Evolutionary conservation across 2,888 invertebrate species (phyloP).

Genomic region (Folsomia candida): DNA sequence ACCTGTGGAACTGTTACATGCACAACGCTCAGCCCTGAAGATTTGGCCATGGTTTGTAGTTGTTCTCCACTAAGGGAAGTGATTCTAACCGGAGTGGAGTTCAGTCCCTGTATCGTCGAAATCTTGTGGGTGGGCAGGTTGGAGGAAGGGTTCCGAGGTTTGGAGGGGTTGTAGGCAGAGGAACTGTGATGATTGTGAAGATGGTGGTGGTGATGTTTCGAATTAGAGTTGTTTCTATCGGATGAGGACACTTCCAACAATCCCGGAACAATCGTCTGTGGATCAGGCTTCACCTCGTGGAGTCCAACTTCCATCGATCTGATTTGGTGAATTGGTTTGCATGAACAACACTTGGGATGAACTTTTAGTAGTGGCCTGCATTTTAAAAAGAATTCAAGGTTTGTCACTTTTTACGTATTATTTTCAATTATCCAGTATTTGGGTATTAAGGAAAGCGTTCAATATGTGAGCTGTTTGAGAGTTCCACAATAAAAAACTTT

Average conservation of each 20-base stretch:
- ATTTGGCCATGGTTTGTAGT: slow-evolving; percentile 51
- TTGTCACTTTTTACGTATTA: no score
- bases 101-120: slow-evolving; percentile 21
- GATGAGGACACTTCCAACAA: slow-evolving; percentile 31
- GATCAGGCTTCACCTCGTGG: slow-evolving; percentile 46
- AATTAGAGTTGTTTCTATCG: no score
- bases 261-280: slow-evolving; percentile 24
- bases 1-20: slow-evolving; percentile 71
- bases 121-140: neutral
- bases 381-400: no score
- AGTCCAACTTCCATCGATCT: slow-evolving; percentile 51
- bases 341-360: no score
- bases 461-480: no score
- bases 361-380: neutral
- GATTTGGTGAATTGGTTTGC: no score
- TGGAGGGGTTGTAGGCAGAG: neutral
- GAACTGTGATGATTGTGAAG: slow-evolving; percentile 9
- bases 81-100: slow-evolving; percentile 47
- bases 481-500: no score
- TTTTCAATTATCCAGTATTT: no score
- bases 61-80: slow-evolving; percentile 47
- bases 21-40: slow-evolving; percentile 73
- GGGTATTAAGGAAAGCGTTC: no score
- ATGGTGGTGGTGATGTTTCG: neutral
- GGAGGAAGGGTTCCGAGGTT: neutral